Conservation (phyloP, 2,113 vertebrate genomes). For the Ophthalmotilapia sp. region DNA sequence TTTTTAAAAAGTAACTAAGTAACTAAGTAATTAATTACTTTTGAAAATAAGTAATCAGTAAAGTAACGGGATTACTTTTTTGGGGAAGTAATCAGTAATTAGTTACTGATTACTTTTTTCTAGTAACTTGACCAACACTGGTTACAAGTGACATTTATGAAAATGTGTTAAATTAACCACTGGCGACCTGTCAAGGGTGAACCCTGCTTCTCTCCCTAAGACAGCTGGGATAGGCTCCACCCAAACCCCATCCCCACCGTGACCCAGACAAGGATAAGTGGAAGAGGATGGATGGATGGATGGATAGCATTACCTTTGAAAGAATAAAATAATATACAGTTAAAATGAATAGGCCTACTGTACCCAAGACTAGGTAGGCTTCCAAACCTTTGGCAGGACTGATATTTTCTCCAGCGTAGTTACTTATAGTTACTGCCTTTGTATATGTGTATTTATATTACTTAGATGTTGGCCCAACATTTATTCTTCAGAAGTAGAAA, state of each 20-base stretch:
- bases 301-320: not conserved
- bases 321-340: not conserved
- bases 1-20: too few relatives aligned
- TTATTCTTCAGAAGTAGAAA: not conserved
- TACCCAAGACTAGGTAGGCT: not conserved
- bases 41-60: too few relatives aligned
- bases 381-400: not conserved
- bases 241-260: not conserved
- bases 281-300: not conserved
- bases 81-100: too few relatives aligned
- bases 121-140: too few relatives aligned
- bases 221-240: not conserved
- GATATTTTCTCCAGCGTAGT: not conserved
- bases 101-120: too few relatives aligned
- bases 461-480: not conserved
- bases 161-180: not conserved
- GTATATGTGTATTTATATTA: not conserved
- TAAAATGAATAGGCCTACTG: not conserved
- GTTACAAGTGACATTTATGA: accelerated
- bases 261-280: not conserved
- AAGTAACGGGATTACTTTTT: too few relatives aligned
- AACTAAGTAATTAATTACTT: too few relatives aligned
- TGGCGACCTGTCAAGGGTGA: not conserved
- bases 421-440: not conserved
- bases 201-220: not conserved